A percentile compares a stretch with the other conserved stretches of the same genome.
Conservation (phyloP, 2,113 vertebrate genomes). For the Drymodes brunneopygia region DNA sequence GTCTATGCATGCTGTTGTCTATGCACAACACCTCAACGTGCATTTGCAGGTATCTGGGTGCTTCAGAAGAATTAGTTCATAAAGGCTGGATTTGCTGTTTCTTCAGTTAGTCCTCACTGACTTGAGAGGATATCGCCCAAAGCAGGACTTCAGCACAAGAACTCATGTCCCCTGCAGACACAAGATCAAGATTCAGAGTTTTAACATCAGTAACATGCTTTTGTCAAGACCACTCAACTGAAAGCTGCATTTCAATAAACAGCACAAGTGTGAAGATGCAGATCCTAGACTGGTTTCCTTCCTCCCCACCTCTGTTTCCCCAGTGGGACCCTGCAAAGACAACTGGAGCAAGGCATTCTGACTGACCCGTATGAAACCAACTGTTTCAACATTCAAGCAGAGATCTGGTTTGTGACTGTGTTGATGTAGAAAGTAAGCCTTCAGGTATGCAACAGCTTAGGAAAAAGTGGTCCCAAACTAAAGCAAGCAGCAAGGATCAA, state of each 20-base stretch:
- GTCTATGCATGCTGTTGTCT: neutral
- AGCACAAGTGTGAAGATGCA: neutral
- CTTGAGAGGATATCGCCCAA: neutral
- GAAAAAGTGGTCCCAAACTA: neutral
- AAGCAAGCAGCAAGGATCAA: neutral
- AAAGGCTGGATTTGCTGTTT: neutral
- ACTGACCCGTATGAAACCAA: neutral
- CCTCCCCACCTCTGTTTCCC: neutral
- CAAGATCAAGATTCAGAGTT: neutral
- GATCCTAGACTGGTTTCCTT: neutral
- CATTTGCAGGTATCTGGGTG: neutral
- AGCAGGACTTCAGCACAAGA: neutral
- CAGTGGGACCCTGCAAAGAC: neutral
- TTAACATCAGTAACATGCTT: neutral
- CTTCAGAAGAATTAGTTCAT: neutral
- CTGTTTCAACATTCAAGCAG: neutral
- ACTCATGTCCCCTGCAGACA: neutral
- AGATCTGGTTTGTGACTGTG: neutral
- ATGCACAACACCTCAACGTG: neutral
- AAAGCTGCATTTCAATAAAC: neutral
- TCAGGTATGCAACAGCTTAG: neutral
- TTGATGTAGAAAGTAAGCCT: neutral
- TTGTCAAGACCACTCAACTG: neutral
- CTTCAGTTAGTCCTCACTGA: neutral
- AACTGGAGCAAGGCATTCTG: neutral